These are phyloP conservation scores for Tanypteryx hageni DNA, from an alignment of 2,888 invertebrate genomes.

Conservation along the genomic window DNA sequence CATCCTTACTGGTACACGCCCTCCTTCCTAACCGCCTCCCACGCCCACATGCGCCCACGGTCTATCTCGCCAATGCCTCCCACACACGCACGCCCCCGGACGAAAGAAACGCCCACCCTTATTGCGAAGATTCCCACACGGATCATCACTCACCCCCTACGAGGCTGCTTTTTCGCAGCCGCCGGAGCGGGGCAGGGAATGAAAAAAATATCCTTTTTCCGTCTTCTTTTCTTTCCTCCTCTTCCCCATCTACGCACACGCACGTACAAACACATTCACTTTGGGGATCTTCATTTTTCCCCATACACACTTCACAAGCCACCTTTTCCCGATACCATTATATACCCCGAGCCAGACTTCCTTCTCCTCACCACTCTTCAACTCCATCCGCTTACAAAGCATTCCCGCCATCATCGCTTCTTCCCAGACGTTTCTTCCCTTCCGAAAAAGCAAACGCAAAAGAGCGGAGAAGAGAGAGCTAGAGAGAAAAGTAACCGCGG, in stretches of 20 bases:
- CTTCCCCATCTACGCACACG: not conserved
- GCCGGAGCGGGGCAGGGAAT: not conserved
- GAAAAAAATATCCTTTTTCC: not conserved
- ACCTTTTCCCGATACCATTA: not conserved
- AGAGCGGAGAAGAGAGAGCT: not conserved
- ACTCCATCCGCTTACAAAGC: not conserved
- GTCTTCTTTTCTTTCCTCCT: not conserved
- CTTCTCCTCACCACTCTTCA: not conserved
- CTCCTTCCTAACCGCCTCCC: not conserved
- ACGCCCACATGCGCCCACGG: no score
- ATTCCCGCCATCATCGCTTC: not conserved
- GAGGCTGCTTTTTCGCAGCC: not conserved
- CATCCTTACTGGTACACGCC: not conserved
- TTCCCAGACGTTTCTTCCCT: not conserved
- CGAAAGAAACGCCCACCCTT: not conserved
- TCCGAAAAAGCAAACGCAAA: not conserved
- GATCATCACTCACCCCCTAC: slow-evolving; percentile 7
- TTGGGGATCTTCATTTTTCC: not conserved
- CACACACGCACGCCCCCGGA: not conserved
- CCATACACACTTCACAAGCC: not conserved
- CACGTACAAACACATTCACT: no score
- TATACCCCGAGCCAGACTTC: not conserved
- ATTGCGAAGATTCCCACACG: not conserved
- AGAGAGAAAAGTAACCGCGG: not conserved
- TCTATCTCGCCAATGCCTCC: no score